Evolutionary conservation across 2,113 vertebrate species (phyloP).

Genomic region (Bombycilla garrulus): DNA sequence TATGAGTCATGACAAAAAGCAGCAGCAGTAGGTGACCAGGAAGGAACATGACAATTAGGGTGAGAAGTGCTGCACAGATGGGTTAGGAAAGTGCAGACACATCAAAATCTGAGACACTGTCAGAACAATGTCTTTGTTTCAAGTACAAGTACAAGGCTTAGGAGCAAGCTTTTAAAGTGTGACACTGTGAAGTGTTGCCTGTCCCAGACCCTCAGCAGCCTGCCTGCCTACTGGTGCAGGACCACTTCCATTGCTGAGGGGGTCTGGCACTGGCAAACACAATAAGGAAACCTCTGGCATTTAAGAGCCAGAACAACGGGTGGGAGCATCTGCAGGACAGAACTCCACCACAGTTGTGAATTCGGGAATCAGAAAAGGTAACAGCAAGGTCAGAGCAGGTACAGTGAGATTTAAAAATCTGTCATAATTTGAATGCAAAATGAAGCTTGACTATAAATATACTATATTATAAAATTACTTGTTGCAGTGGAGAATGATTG

Average conservation of each 20-base stretch:
- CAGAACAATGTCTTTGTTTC: not conserved
- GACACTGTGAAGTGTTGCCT: not conserved
- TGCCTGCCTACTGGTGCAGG: not conserved
- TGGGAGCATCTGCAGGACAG: not conserved
- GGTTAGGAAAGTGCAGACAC: not conserved
- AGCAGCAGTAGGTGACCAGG: not conserved
- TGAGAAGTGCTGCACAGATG: not conserved
- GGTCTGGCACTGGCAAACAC: not conserved
- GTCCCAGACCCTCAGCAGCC: not conserved
- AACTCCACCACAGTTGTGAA: accelerated
- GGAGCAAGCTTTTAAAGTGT: not conserved
- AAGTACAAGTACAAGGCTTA: not conserved
- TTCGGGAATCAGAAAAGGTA: not conserved
- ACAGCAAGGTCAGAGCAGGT: not conserved
- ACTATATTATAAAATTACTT: not conserved
- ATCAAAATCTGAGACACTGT: not conserved
- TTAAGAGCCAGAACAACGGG: not conserved
- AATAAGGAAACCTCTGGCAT: not conserved
- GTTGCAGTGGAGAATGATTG: not conserved
- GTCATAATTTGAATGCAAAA: not conserved
- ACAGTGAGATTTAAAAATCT: not conserved
- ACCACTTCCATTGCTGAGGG: not conserved
- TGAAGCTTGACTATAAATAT: not conserved
- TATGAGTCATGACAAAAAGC: not conserved
- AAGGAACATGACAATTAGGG: not conserved